Percentiles rank a stretch among this genome's conserved stretches.
Conservation (phyloP, 2,113 vertebrate genomes). For the Chaenocephalus aceratus region DNA sequence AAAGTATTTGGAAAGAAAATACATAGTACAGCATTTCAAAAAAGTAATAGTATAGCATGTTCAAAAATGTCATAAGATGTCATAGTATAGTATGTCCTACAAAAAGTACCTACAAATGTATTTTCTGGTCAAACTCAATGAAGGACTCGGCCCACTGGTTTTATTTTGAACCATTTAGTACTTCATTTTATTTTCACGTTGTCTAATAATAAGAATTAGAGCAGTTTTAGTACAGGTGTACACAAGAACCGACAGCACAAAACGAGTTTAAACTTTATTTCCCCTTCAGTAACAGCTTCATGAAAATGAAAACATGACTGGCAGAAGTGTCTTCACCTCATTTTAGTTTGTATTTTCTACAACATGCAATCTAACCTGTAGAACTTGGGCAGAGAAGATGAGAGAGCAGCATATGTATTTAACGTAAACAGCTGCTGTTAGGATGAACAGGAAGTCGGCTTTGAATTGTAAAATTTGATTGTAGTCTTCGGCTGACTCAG, state of each 20-base stretch:
- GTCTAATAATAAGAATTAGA: not conserved
- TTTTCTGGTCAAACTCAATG: no score
- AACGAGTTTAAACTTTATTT: constrained; percentile 30
- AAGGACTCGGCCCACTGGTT: no score
- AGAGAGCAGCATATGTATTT: not conserved
- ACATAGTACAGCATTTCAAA: no score
- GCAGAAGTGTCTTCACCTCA: not conserved
- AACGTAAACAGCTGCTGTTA: not conserved
- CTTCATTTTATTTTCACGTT: not conserved
- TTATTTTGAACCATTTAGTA: no score
- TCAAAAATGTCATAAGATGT: no score
- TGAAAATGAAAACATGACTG: not conserved
- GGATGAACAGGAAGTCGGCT: not conserved
- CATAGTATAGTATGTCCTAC: no score
- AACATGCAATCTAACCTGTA: not conserved
- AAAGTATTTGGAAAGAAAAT: no score
- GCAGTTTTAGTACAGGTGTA: not conserved
- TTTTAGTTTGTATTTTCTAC: not conserved
- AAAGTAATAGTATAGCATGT: no score
- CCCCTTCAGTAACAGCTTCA: not conserved
- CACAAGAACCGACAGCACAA: not conserved
- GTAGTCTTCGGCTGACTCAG: constrained; percentile 15
- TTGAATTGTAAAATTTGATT: not conserved
- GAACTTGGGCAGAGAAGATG: not conserved
- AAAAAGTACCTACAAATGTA: no score